phyloP scores from a whole-genome alignment of 1,140 invertebrate genomes.

The Sarcophaga bullata region DNA sequence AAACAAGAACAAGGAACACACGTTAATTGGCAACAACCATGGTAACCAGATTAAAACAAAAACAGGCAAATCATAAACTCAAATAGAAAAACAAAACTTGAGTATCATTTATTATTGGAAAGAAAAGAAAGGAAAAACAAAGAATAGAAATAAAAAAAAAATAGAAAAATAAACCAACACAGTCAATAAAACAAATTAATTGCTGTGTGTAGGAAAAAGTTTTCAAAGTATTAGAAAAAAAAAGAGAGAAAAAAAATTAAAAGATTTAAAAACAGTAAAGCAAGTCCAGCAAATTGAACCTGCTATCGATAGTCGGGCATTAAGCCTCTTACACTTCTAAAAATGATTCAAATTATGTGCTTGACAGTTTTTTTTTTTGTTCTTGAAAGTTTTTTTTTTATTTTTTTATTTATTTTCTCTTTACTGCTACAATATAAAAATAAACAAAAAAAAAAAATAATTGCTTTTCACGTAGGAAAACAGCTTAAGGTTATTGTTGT shows the following conservation, averaged over 20 bases:
- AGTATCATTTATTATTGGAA: neutral
- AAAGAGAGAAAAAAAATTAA: neutral
- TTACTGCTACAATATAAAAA: neutral
- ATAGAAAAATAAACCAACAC: too few species aligned
- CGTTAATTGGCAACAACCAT: neutral
- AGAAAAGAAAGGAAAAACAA: too few species aligned
- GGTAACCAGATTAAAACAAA: neutral
- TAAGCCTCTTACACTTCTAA: conserved; percentile 3
- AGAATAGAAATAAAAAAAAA: too few species aligned
- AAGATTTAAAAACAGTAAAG: neutral
- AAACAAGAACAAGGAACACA: neutral
- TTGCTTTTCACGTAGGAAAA: conserved; percentile 2
- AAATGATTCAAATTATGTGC: neutral
- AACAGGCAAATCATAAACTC: too few species aligned
- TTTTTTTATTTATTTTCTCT: too few species aligned
- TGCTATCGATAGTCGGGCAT: neutral
- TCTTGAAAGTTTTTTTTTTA: neutral
- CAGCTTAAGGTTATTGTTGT: neutral
- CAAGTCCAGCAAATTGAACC: too few species aligned
- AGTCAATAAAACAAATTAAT: neutral
- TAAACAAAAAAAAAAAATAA: neutral
- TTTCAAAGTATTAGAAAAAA: neutral
- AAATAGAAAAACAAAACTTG: neutral
- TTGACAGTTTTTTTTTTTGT: neutral
- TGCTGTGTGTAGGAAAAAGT: neutral